Conservation (phyloP, 2,888 invertebrate genomes). For the Tetragonula carbonaria region DNA sequence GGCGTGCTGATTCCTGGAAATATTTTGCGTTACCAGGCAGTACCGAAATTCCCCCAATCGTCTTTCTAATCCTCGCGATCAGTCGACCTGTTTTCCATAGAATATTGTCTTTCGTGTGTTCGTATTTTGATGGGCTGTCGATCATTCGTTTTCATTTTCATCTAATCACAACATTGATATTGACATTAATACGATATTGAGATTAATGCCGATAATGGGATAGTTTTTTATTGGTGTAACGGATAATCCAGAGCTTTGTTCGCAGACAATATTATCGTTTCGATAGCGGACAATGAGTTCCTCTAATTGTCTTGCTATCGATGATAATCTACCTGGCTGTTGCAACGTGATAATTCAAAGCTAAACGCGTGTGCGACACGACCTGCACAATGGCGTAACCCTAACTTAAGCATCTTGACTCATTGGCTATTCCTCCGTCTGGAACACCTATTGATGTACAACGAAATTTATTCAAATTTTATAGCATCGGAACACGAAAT, state of each 20-base stretch:
- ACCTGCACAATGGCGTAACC: background rate
- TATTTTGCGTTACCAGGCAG: conserved; percentile 2
- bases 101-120: background rate
- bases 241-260: background rate
- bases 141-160: no score
- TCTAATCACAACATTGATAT: no score
- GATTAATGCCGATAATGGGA: background rate
- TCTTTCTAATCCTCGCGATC: background rate
- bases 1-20: conserved; percentile 26
- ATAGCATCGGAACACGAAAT: background rate
- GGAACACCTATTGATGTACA: background rate
- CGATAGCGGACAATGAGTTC: conserved; percentile 1
- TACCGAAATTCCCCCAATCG: no score
- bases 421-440: background rate
- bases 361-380: background rate
- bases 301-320: background rate
- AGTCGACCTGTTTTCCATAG: background rate
- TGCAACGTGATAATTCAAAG: background rate
- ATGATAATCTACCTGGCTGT: background rate
- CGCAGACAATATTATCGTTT: conserved; percentile 4
- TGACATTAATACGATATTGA: no score
- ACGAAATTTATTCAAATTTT: background rate
- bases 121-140: no score
- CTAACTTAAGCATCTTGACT: background rate
- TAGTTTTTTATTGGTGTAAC: background rate